Percentiles rank a stretch among this genome's conserved stretches.
phyloP scores from a whole-genome alignment of 2,888 invertebrate species.

The Nezara viridula region DNA sequence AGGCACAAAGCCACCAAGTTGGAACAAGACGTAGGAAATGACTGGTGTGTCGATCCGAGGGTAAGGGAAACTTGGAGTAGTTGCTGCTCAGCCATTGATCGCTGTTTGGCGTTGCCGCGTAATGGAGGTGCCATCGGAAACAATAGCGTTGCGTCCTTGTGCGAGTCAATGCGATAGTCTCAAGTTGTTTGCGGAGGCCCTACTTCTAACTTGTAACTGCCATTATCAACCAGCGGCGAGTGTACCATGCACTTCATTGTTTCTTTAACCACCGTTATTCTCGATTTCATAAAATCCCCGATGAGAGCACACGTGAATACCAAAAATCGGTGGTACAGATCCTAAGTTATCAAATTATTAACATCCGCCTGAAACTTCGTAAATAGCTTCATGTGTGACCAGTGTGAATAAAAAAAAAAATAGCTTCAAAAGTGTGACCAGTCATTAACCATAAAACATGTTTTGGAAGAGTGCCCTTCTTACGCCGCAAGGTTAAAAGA shows the following conservation, averaged over 20 bases:
- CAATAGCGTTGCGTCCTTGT: not conserved
- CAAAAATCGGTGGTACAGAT: too few relatives aligned
- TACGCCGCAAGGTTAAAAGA: too few relatives aligned
- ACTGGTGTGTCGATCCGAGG: not conserved
- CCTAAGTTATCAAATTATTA: too few relatives aligned
- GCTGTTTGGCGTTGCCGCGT: not conserved
- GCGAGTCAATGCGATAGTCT: constrained; percentile 4
- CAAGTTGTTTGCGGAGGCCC: not conserved
- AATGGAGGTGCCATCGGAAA: constrained; percentile 26
- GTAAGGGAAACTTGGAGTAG: not conserved
- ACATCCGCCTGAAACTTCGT: too few relatives aligned
- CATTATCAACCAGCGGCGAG: not conserved
- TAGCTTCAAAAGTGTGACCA: too few relatives aligned
- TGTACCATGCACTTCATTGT: not conserved
- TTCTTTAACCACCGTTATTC: not conserved
- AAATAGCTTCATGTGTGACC: too few relatives aligned
- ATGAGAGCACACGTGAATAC: too few relatives aligned
- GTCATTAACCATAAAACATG: too few relatives aligned
- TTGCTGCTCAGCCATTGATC: not conserved
- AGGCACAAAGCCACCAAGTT: not conserved
- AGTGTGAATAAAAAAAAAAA: too few relatives aligned
- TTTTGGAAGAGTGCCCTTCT: too few relatives aligned
- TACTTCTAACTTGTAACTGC: constrained; percentile 8
- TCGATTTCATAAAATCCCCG: too few relatives aligned
- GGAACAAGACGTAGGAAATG: constrained; percentile 12